phyloP scores from a whole-genome alignment of 2,888 invertebrate species.

The Perizoma affinitatum region DNA sequence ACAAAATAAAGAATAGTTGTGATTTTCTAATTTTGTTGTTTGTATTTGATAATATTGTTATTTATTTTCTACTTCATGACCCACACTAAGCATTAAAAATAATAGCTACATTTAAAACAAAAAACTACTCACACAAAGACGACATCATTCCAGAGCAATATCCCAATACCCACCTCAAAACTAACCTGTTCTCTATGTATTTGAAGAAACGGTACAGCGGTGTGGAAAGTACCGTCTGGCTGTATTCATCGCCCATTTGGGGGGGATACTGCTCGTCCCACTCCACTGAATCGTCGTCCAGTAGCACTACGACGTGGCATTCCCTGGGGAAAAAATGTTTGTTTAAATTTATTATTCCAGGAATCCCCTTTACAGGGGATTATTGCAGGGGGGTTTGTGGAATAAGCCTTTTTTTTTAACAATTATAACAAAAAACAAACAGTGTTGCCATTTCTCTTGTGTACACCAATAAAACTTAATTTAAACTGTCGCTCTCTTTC shows the following conservation, averaged over 20 bases:
- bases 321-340: conserved; percentile 74
- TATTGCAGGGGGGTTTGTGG: no score
- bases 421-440: no score
- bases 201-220: conserved; percentile 99
- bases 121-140: not conserved
- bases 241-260: conserved; percentile 99
- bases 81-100: not conserved
- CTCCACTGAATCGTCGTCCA: conserved; percentile 97
- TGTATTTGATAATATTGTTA: no score
- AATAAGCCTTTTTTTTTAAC: no score
- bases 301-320: conserved; percentile 96
- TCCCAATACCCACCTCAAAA: conserved; percentile 11
- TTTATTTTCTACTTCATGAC: no score
- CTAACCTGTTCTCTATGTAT: conserved; percentile 95
- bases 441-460: no score
- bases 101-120: not conserved
- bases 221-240: conserved; percentile 97
- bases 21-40: no score
- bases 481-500: no score
- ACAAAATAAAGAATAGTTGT: no score
- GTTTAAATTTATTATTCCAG: no score
- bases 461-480: no score
- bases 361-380: no score
- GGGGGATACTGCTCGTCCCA: conserved; percentile 99
- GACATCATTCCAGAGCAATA: conserved; percentile 1